Evolutionary conservation across 1,140 invertebrate species (phyloP), one percentile per base, ranked within the genome.

Genomic region (Pseudoatta argentina): DNA sequence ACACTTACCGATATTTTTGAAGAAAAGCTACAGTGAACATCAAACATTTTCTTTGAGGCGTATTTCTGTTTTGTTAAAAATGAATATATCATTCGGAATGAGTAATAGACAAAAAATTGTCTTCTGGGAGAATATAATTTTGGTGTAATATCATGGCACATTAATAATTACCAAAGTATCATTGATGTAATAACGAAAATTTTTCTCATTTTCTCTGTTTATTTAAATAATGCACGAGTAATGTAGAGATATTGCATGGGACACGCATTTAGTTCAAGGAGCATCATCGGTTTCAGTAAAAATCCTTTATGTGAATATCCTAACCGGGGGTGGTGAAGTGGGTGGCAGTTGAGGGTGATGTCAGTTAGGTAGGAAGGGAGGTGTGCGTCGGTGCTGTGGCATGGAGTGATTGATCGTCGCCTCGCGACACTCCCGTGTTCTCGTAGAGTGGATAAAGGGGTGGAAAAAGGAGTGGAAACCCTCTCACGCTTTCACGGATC

Each of bases 321-420:
- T 53, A 53, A 73, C 30, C 27, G n/a, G 66, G 27, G 30, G 30
- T 18, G 61, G 34, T n/a, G 21, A 53, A n/a, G 16, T 21, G 64
- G 57, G 7, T n/a, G 12, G 21, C 18, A 1, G 44, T 73, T 21
- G 4, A 18, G 53, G 51, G 2, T 27, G 61, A 88, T 71, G 87
- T 89, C 73, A 88, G 75, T 66, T 48, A 59, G 63, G 61, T 85
- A 66, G 86, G 61, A 88, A 88, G 87, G 89, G 89, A 61, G 34
- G 81, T 75, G 86, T 87, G 89, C 81, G 75, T 87, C 76, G 81
- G 78, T 71, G 72, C 73, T 87, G 86, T 91, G 88, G 87, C 86
- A 75, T 79, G 81, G 89, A 88, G 93, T 95, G 94, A 94, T 95
- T 94, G 94, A 95, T 95, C 93, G 93, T 94, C 91, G 91, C 90